Conservation (phyloP, 2,113 vertebrate species). For the Anguilla japonica region DNA sequence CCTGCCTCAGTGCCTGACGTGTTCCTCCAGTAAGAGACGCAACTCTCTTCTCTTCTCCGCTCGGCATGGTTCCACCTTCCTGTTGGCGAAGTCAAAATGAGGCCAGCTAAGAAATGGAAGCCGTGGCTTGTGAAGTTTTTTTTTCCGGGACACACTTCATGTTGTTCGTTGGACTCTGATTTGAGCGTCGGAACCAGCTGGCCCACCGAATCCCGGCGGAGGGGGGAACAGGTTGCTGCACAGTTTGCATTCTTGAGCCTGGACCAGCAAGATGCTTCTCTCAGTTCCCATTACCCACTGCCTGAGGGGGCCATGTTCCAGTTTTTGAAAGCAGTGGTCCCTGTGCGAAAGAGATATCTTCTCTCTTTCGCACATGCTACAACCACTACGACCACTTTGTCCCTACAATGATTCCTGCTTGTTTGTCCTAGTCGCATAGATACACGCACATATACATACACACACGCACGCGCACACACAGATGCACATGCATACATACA, state of each 20-base stretch:
- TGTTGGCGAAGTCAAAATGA: not conserved
- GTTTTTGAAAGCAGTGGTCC: not conserved
- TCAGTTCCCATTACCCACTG: not conserved
- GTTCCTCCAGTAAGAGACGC: not conserved
- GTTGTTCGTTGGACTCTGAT: not conserved
- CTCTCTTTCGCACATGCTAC: not conserved
- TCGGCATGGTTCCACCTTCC: not conserved
- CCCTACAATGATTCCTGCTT: too few species aligned
- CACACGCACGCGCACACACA: not conserved
- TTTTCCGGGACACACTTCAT: not conserved
- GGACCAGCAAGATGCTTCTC: not conserved
- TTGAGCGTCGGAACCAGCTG: not conserved
- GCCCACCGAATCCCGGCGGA: not conserved
- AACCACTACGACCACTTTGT: not conserved
- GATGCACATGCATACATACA: not conserved
- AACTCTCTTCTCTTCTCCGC: not conserved
- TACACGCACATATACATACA: not conserved
- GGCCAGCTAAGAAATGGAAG: not conserved
- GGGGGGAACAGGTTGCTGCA: not conserved
- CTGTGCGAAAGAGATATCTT: not conserved
- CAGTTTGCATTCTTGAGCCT: not conserved
- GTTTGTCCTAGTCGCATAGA: not conserved
- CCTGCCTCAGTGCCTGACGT: not conserved
- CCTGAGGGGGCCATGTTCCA: conserved; percentile 1
- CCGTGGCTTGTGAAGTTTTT: not conserved